Evolutionary conservation across 2,888 invertebrate genomes (phyloP), one percentile per base, ranked within the genome.

Genomic region (Boloria selene): DNA sequence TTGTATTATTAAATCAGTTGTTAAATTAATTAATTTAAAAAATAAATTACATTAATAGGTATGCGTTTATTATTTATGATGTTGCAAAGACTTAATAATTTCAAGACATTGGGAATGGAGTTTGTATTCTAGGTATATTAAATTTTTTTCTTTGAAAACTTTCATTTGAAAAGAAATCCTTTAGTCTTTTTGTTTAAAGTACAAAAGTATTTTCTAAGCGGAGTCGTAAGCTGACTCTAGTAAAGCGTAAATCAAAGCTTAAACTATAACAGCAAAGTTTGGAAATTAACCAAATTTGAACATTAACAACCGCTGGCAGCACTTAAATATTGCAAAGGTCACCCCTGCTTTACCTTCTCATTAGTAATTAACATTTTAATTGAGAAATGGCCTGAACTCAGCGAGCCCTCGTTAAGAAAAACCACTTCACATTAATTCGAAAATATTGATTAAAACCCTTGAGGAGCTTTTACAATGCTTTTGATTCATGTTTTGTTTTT

Each of bases 311-410:
- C 16, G 52, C 42, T 42, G 14, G 42, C n/a, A 13, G 55, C 42
- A 55, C 42, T 44, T 44, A 42, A 42, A 55, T 44, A 55, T 44
- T 14, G n/a, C 58, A 66, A 47, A 60, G 55, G 55, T 54, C 49
- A 42, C n/a, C 61, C 16, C 50, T 45, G 18, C 61, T 22, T 44
- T 64, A 56, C 67, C 65, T 65, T 53, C 69, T 71, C 70, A 72
- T 70, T 72, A 68, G 67, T 69, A 69, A 72, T 73, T 73, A 69
- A 70, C 66, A 68, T 72, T 68, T 70, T 72, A 73, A 72, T 73
- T 70, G 70, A 69, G 64, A 70, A 70, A 67, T 64, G 52, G 64
- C 67, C 65, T 47, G 50, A 71, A 65, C 65, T 68, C 61, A 31
- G 54, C 56, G 60, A 53, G 50, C 53, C 54, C 64, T 69, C 65